Base-by-base conservation (phyloP, 2,888 invertebrate species). In the Deilephila elpenor region DNA sequence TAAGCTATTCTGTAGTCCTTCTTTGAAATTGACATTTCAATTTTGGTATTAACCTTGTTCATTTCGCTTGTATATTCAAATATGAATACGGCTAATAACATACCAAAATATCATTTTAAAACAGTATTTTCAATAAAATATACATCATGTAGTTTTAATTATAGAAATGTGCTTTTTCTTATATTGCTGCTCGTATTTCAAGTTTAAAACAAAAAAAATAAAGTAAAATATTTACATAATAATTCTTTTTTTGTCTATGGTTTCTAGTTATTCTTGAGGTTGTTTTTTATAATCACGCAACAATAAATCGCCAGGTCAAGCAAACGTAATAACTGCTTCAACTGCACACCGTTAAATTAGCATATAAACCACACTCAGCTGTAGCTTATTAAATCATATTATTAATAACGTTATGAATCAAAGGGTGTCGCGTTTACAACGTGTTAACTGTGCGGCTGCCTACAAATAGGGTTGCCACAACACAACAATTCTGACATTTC, bases 401-500 rank as follows among this genome's bases (percentile, higher is more conserved):
- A 64, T 79, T 86, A 84, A 83, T 82, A 83, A 80, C 82, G 80
- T 86, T 84, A 83, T 86, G 84, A 86, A 89, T 88, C 84, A 86
- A 86, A 85, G 81, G 83, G 83, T 81, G 84, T 78, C 82, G 76
- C 79, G 79, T 82, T 85, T 81, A 85, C 82, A 83, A 82, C 81
- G 83, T 87, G 87, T 84, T 86, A 86, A 86, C 83, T 83, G 79
- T 71, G 72, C 71, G 70, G 71, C 75, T 75, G 79, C 79, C 76
- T 83, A 79, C 83, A 81, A 83, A 82, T 83, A 83, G 82, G 83
- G 82, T 75, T 82, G 80, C 76, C 77, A 44, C 44, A 59, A 59
- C 34, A 64, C 56, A 53, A 44, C 34, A n/a, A 37, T n/a, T 8
- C 37, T 37, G 20, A 20, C 14, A 37, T 37, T 20, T 20, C 20